Evolutionary conservation across 2,797 vertebrate genomes (phyloP).

Genomic region (Percopsis omiscomaycus): DNA sequence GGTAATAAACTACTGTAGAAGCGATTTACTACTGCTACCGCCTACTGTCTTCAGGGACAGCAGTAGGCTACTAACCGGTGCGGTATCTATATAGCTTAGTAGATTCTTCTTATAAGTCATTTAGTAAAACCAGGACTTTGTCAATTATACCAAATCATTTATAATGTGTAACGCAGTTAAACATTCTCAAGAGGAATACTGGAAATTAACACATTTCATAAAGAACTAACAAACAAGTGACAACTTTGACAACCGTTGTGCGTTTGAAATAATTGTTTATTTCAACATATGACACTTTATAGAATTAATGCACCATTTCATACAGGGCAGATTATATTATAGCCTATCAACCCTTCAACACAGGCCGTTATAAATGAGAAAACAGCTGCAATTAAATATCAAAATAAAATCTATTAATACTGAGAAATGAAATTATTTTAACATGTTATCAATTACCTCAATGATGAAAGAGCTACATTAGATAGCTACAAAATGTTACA

Average conservation of each 20-base stretch:
- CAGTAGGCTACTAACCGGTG: too few species aligned
- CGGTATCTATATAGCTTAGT: too few species aligned
- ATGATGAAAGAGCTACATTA: slow-evolving; percentile 62
- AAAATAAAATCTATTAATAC: slow-evolving; percentile 38
- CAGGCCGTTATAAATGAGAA: slow-evolving; percentile 62
- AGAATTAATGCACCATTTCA: slow-evolving; percentile 72
- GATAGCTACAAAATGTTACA: slow-evolving; percentile 77
- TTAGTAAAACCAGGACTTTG: too few species aligned
- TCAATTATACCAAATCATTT: too few species aligned
- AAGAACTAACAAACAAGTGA: background rate
- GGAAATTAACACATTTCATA: too few species aligned
- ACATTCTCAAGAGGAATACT: too few species aligned
- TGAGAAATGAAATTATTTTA: slow-evolving; percentile 45
- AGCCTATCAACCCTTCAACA: slow-evolving; percentile 41
- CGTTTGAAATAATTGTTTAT: slow-evolving; percentile 23
- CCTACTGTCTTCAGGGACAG: too few species aligned
- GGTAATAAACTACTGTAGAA: too few species aligned
- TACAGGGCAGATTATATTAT: slow-evolving; percentile 46
- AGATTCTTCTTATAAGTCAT: too few species aligned
- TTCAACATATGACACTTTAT: slow-evolving; percentile 74
- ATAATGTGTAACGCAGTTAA: too few species aligned
- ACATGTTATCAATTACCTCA: slow-evolving; percentile 52
- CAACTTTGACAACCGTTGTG: background rate
- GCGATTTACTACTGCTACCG: too few species aligned
- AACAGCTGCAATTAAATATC: slow-evolving; percentile 57